Evolutionary conservation across 2,797 vertebrate species (phyloP), one percentile per base, ranked within the genome.

Genomic region (Trematomus bernacchii): DNA sequence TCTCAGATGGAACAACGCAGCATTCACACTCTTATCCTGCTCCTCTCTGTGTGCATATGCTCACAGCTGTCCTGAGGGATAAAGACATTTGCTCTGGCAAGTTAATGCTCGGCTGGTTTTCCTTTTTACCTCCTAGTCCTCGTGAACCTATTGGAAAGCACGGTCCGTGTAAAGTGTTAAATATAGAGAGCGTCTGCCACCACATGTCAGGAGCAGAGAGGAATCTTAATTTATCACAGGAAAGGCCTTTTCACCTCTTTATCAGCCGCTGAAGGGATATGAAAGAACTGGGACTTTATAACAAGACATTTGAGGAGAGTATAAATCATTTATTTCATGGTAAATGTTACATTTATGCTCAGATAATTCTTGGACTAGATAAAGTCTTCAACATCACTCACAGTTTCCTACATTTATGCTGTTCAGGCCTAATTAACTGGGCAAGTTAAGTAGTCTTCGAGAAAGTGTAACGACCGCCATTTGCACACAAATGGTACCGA

Each of bases 41-140:
- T 81, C 11, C 76, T 71, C 58, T 84, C 86, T 72, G 70, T 66
- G 57, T 76, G 74, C 33, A 59, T 21, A 65, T 9, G 23, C 62
- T 66, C 61, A 46, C 70, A 15, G 43, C 59, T 64, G 61, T 62
- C 33, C 5, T 47, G 27, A 65, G 33, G 51, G 66, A 81, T 72
- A 15, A 82, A 89, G 80, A 77, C 81, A 80, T 89, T 88, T 87
- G 66, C 77, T 85, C 63, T 55, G 71, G 58, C 65, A 58, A 73
- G 76, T 78, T 78, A 92, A 89, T 77, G 90, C 81, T 84, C 44
- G 46, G 64, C 85, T 91, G 85, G 21, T 72, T 87, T 83, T 73
- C 54, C 60, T 50, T 23, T 50, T 52, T 79, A 47, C 30, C 43
- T 71, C 37, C 83, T 76, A 18, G 46, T 85, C 71, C 21, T 55